Conservation (phyloP, 2,888 invertebrate genomes). For the Alsophila aescularia region DNA sequence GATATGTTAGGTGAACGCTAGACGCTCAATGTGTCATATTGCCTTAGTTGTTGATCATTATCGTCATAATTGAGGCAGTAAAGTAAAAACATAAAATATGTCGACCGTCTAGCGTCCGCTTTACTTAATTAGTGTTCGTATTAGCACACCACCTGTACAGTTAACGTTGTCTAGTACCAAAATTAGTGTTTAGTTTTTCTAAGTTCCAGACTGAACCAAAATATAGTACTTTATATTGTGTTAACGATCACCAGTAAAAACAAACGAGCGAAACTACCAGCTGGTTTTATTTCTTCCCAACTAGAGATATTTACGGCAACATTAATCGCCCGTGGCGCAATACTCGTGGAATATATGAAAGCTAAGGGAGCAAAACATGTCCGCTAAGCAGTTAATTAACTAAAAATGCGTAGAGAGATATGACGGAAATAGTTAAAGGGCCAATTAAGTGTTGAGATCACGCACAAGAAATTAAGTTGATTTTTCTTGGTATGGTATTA, state of each 20-base stretch:
- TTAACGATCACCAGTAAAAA: conserved; percentile 76
- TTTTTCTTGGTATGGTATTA: conserved; percentile 42
- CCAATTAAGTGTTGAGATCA: conserved; percentile 57
- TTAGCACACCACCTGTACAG: conserved; percentile 54
- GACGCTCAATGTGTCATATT: conserved; percentile 31
- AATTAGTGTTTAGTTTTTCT: conserved; percentile 75
- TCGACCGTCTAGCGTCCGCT: conserved; percentile 10
- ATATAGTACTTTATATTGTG: conserved; percentile 77
- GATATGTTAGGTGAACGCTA: conserved; percentile 21
- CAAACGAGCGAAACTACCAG: conserved; percentile 59
- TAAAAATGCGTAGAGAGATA: conserved; percentile 53
- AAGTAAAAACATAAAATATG: not conserved
- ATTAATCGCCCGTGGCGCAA: conserved; percentile 25
- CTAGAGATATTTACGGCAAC: conserved; percentile 35
- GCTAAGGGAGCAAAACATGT: conserved; percentile 39
- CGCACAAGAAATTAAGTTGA: conserved; percentile 47
- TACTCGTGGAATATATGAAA: conserved; percentile 46
- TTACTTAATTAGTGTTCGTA: conserved; percentile 42
- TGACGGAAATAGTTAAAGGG: conserved; percentile 56
- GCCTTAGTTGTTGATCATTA: conserved; percentile 5
- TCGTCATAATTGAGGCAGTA: not conserved
- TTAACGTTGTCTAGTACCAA: conserved; percentile 72
- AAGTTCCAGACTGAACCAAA: conserved; percentile 85
- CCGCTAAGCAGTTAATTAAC: conserved; percentile 60
- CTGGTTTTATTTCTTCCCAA: conserved; percentile 39